Base-by-base conservation (phyloP, 2,797 vertebrate genomes). In the Crocodylus rhombifer region DNA sequence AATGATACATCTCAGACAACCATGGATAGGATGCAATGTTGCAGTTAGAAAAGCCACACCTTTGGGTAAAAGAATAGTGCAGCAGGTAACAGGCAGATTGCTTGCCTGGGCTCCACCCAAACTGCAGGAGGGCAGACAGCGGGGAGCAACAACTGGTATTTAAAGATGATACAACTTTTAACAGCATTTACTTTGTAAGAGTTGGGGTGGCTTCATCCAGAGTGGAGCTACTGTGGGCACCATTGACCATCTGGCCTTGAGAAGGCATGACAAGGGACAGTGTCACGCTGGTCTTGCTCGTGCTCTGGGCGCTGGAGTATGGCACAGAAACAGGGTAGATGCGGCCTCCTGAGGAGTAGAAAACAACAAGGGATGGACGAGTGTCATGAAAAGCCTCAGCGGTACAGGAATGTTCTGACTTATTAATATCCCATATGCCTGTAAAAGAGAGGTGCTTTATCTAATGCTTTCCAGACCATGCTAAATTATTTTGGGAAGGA, bases 191-290 rank as follows among this genome's bases (percentile, higher is more conserved):
- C 98, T 98, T 98, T 75, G 98, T 98, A 55, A 99, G 98, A 2
- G 99, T 99, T 51, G 99, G 99, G 2, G 99, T 99, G 71, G 98
- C 98, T 96, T 99, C 99, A 61, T 99, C 99, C 97, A 99, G 96
- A 7, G 99, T 99, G 83, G 99, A 99, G 25, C 98, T 98, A 0
- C 98, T 99, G 98, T 99, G 99, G 92, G 99, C 99, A 63, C 99
- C 99, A 1, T 99, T 99, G 96, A 99, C 99, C 97, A 99, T 98
- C 75, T 99, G 99, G 61, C 98, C 98, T 88, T 99, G 99, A 10
- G 98, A 99, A 82, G 99, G 99, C 99, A 99, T 99, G 87, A 99
- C 99, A 92, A 99, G 98, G 7, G 99, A 99, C 26, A 99, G 98
- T 0, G 99, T 99, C 92, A 99, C 99, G 0, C 99, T 99, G 51